phyloP scores from a whole-genome alignment of 1,140 invertebrate species.

The Euura lappo region DNA sequence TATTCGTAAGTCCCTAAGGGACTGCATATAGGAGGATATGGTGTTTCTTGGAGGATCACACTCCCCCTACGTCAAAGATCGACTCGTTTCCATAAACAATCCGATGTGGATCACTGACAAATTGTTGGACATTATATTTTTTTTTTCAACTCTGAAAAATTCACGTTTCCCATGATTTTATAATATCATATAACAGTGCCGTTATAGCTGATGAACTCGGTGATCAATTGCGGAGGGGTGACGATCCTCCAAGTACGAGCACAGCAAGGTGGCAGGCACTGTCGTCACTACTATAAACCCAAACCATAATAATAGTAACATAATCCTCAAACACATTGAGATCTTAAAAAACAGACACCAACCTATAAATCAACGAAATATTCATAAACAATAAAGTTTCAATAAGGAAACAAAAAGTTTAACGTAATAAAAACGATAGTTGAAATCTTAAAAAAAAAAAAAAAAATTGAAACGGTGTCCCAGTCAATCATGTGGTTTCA shows the following conservation, averaged over 20 bases:
- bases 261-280: constrained; percentile 52
- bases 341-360: constrained; percentile 29
- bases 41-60: constrained; percentile 47
- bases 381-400: constrained; percentile 21
- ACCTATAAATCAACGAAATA: constrained; percentile 16
- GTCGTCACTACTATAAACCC: constrained; percentile 44
- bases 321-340: constrained; percentile 28
- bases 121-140: not conserved
- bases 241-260: constrained; percentile 51
- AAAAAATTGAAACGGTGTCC: not conserved
- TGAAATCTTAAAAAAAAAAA: constrained; percentile 17
- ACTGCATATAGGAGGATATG: constrained; percentile 35
- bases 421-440: constrained; percentile 14
- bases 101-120: not conserved
- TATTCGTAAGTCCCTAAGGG: constrained; percentile 42
- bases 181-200: not conserved
- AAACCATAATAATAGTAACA: constrained; percentile 31
- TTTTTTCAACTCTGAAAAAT: not conserved
- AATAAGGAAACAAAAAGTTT: constrained; percentile 15
- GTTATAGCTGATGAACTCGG: constrained; percentile 24
- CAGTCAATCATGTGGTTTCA: not conserved
- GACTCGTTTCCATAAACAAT: not conserved
- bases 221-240: constrained; percentile 35
- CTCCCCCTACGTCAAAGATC: constrained; percentile 9
- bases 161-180: not conserved